Percentiles rank a stretch among this genome's conserved stretches.
phyloP scores from a whole-genome alignment of 1,140 invertebrate genomes.

The Bombus cullumanus region DNA sequence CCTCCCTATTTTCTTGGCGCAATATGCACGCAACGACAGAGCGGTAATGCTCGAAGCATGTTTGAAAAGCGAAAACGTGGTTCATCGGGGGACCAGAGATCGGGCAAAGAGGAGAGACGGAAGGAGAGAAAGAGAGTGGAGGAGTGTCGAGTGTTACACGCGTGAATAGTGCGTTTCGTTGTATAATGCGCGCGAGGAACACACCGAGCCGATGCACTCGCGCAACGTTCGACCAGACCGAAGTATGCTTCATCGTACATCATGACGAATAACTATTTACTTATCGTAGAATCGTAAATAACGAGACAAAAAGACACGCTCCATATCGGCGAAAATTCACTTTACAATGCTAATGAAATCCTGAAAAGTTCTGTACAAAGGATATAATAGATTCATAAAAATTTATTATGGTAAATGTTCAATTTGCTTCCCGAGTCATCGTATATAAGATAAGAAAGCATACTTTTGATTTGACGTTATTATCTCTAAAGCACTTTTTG shows the following conservation, averaged over 20 bases:
- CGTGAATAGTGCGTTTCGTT: constrained; percentile 64
- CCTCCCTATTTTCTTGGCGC: constrained; percentile 70
- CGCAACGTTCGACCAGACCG: neutral
- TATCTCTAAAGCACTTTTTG: neutral
- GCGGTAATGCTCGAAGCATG: constrained; percentile 49
- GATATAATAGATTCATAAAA: neutral
- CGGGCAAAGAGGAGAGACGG: neutral
- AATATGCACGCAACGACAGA: constrained; percentile 26
- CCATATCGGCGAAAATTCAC: constrained; percentile 17
- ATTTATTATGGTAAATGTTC: neutral
- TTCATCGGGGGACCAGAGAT: neutral
- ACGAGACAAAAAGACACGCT: constrained; percentile 12
- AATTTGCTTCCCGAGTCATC: neutral
- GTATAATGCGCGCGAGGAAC: constrained; percentile 37
- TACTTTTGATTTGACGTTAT: neutral
- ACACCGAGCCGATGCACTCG: constrained; percentile 39
- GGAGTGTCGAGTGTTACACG: constrained; percentile 37
- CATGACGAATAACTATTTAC: constrained; percentile 31
- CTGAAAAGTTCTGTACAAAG: neutral
- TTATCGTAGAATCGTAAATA: constrained; percentile 46
- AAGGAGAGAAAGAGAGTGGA: constrained; percentile 18
- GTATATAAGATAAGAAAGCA: neutral
- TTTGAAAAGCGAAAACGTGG: constrained; percentile 48
- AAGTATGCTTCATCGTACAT: constrained; percentile 11
- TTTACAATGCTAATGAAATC: constrained; percentile 3